phyloP scores from a whole-genome alignment of 2,797 vertebrate genomes.

The Tokudaia muenninki region DNA sequence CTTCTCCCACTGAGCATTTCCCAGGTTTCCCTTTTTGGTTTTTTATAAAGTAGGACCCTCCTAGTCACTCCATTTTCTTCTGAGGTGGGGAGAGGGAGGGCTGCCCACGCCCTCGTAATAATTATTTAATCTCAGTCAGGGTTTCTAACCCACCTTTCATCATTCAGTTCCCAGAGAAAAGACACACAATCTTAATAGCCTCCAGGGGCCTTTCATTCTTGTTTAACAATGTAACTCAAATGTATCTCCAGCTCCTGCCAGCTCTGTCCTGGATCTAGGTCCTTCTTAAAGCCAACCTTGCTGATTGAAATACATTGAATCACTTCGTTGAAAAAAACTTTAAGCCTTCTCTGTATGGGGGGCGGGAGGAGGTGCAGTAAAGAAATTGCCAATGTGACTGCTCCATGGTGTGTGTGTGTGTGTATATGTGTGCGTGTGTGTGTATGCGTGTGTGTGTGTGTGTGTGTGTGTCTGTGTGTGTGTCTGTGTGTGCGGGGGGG shows the following conservation, averaged over 20 bases:
- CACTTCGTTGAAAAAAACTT: background rate
- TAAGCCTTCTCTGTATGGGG: background rate
- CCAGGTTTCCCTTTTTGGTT: background rate
- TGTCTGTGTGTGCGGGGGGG: too few relatives aligned
- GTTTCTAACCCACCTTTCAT: too few relatives aligned
- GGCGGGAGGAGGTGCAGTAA: background rate
- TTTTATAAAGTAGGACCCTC: slow-evolving; percentile 11
- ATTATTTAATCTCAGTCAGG: too few relatives aligned
- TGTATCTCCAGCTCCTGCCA: background rate
- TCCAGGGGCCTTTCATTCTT: background rate
- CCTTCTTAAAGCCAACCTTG: background rate
- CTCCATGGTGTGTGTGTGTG: background rate
- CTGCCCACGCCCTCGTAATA: too few relatives aligned
- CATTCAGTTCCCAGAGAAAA: too few relatives aligned
- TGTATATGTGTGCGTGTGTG: too few relatives aligned
- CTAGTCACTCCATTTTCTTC: background rate
- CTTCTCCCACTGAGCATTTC: background rate
- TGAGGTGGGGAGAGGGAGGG: background rate
- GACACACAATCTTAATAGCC: background rate
- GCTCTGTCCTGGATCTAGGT: background rate
- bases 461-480: too few relatives aligned
- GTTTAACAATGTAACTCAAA: background rate
- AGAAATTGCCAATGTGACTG: background rate
- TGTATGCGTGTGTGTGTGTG: too few relatives aligned
- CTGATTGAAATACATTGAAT: background rate